Base-by-base conservation (phyloP, 1,140 invertebrate genomes). In the Heliothis subflexa region DNA sequence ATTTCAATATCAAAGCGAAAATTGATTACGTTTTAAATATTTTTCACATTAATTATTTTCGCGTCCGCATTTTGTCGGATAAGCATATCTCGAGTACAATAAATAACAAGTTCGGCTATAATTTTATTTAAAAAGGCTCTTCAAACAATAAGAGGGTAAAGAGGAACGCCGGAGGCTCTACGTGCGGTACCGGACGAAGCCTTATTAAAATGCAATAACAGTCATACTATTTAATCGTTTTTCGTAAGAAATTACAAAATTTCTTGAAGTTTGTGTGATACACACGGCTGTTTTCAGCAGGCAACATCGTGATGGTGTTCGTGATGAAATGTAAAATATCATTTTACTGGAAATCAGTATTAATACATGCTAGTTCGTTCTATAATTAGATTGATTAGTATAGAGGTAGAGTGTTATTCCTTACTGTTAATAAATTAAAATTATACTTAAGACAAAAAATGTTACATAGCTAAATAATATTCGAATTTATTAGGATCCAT, bases 141-240 rank as follows among this genome's bases (percentile, higher is more conserved):
- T 73, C 78, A 78, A 80, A 82, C 78, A 83, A 59, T 64, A 57
- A 66, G 21, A 57, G 61, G 61, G 68, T 21, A 66, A n/a, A 62
- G 33, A 59, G 16, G 66, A 78, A 72, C 61, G 62, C 49, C 54
- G 33, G 57, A 52, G 81, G 81, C 62, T 25, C 10, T 55, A 21
- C 21, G 78, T 76, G 81, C 75, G 25, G 45, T 78, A 72, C 71
- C 50, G 68, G 47, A 73, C 64, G 76, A 62, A 54, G 74, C 61
- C 83, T 86, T 85, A 86, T 85, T 86, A 86, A 83, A 86, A 85
- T 80, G 85, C 82, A 83, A 85, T 86, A 86, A 86, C 82, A 84
- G 76, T 83, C 76, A 64, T 71, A 73, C 78, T 54, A 79, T 83
- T 80, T 83, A 83, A 83, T 82, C 80, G 81, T 76, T 85, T 83